Conservation (phyloP, 2,113 vertebrate species). For the Eulemur macaco region DNA sequence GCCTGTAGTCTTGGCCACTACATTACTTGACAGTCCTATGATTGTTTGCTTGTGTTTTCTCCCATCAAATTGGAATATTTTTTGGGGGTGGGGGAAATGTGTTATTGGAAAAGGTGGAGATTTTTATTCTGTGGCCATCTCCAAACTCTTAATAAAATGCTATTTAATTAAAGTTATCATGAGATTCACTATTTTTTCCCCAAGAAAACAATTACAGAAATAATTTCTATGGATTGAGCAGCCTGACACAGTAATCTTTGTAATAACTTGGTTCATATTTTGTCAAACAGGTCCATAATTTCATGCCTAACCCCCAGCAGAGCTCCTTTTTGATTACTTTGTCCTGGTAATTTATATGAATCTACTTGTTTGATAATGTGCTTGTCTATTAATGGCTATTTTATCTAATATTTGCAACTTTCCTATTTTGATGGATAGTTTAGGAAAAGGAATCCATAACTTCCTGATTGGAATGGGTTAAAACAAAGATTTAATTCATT, state of each 20-base stretch:
- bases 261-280: conserved; percentile 36
- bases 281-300: neutral
- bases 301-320: neutral
- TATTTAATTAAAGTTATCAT: neutral
- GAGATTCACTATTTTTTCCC: conserved; percentile 8
- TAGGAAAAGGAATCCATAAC: conserved; percentile 28
- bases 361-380: neutral
- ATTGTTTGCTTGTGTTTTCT: neutral
- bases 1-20: neutral
- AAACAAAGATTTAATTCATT: conserved; percentile 4
- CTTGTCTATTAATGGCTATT: neutral
- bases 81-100: neutral
- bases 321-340: neutral
- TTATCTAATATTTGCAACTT: neutral
- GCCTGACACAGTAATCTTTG: neutral
- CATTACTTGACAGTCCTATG: neutral
- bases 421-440: neutral
- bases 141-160: neutral
- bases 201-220: neutral
- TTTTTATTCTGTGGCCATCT: conserved; percentile 2
- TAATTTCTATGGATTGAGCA: neutral
- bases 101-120: neutral
- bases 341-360: neutral
- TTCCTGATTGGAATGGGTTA: neutral
- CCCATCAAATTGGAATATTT: neutral